Evolutionary conservation across 2,888 invertebrate genomes (phyloP).

Genomic region (Meloe dianella): DNA sequence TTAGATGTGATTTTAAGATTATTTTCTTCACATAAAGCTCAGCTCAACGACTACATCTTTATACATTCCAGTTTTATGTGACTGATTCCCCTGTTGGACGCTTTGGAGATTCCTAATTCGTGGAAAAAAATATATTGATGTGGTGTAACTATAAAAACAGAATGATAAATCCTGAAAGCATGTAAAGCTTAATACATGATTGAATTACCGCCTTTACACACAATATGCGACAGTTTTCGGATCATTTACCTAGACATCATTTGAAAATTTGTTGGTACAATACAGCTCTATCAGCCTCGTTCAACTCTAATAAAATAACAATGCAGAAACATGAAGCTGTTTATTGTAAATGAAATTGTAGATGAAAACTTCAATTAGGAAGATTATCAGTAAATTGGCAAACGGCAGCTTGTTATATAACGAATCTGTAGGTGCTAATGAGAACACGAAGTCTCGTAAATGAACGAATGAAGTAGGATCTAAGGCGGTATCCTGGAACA

Average conservation of each 20-base stretch:
- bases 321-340: neutral
- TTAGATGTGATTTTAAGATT: neutral
- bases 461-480: conserved; percentile 46
- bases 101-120: neutral
- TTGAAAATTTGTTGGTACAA: too few species aligned
- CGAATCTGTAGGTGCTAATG: conserved; percentile 44
- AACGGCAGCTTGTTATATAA: conserved; percentile 29
- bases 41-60: neutral
- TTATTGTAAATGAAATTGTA: conserved; percentile 9
- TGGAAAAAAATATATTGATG: neutral
- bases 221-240: conserved; percentile 1
- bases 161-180: conserved; percentile 10
- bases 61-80: neutral
- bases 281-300: neutral
- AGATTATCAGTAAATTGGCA: conserved; percentile 21
- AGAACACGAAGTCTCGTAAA: conserved; percentile 42
- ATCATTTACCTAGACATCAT: neutral
- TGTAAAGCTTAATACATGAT: conserved; percentile 1
- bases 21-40: too few species aligned
- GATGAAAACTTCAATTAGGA: neutral
- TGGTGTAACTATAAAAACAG: neutral
- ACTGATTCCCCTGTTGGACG: neutral
- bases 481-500: conserved; percentile 46
- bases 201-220: neutral
- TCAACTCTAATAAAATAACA: neutral